Percentiles rank a stretch among this genome's conserved stretches.
Evolutionary conservation across 2,797 vertebrate species (phyloP).

Genomic region (Rhynchonycteris naso): DNA sequence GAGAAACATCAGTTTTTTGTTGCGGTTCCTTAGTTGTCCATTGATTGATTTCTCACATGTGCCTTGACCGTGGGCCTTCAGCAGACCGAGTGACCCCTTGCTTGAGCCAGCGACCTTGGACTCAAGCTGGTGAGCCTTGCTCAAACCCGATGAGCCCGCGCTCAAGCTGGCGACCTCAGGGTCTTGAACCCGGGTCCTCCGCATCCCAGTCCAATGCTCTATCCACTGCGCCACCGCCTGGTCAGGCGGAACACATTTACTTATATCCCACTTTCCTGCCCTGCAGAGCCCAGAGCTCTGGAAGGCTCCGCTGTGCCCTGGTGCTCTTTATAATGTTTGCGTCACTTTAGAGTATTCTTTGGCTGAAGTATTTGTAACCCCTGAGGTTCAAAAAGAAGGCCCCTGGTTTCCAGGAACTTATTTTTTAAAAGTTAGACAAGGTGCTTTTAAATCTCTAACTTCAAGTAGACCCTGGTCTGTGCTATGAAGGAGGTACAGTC

Average conservation of each 20-base stretch:
- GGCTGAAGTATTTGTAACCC: constrained; percentile 8
- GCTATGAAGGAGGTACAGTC: neutral
- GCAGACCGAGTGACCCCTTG: too few relatives aligned
- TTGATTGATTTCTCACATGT: too few relatives aligned
- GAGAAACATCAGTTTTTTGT: too few relatives aligned
- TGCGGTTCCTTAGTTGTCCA: too few relatives aligned
- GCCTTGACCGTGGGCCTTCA: too few relatives aligned
- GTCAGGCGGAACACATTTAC: neutral
- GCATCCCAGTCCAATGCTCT: too few relatives aligned
- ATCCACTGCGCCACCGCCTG: too few relatives aligned
- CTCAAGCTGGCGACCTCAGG: too few relatives aligned
- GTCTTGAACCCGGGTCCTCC: too few relatives aligned
- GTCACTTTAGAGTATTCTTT: neutral
- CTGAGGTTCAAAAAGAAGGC: constrained; percentile 22
- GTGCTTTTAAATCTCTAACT: constrained; percentile 1
- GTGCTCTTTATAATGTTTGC: neutral
- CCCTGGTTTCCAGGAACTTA: neutral
- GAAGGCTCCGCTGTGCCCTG: neutral
- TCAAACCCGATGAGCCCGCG: too few relatives aligned
- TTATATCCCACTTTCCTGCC: neutral
- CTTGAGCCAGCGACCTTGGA: too few relatives aligned
- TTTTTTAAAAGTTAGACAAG: constrained; percentile 13
- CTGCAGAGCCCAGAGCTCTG: neutral
- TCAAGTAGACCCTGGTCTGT: neutral
- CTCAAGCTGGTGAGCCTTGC: too few relatives aligned